Conservation (phyloP, 2,113 vertebrate genomes). For the Mola mola region DNA sequence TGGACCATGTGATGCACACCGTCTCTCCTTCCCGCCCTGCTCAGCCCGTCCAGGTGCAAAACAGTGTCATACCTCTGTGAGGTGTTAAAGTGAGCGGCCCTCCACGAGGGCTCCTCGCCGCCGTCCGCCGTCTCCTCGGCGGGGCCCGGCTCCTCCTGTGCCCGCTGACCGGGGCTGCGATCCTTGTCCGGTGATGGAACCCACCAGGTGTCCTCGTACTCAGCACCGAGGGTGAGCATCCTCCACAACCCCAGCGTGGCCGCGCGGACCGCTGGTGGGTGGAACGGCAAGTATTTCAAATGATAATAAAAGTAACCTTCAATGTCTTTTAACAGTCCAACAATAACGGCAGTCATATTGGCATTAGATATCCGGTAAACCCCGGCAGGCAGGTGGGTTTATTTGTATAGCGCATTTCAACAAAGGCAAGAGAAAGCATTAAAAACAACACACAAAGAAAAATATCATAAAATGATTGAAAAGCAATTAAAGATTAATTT, state of each 20-base stretch:
- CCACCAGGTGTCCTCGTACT: constrained; percentile 80
- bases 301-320: no score
- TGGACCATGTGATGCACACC: constrained; percentile 44
- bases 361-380: no score
- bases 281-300: not conserved
- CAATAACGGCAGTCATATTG: no score
- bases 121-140: not conserved
- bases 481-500: no score
- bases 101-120: constrained; percentile 16
- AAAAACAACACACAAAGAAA: no score
- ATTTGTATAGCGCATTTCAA: no score
- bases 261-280: constrained; percentile 65
- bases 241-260: constrained; percentile 77
- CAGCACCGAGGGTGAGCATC: constrained; percentile 79
- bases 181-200: constrained; percentile 47
- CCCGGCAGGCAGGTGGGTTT: no score
- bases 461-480: no score
- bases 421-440: no score
- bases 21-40: not conserved
- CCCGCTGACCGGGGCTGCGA: not conserved
- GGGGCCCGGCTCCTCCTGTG: not conserved
- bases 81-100: not conserved
- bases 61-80: constrained; percentile 43
- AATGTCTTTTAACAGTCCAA: no score
- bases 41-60: constrained; percentile 38